These are phyloP conservation scores for Elephas maximus DNA, from an alignment of 2,113 vertebrate species.

Conservation along the genomic window DNA sequence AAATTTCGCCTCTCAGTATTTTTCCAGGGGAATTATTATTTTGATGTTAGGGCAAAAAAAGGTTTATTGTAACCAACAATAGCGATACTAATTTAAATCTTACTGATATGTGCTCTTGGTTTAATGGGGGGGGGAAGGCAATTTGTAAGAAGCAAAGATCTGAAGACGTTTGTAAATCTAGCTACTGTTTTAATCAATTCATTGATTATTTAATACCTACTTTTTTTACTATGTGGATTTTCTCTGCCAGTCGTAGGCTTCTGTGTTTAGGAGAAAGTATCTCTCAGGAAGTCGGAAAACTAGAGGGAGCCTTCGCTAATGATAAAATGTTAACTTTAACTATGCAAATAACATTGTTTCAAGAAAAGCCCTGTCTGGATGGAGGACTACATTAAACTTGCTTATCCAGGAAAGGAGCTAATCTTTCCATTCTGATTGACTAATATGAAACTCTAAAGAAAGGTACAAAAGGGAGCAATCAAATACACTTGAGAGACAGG, in stretches of 20 bases:
- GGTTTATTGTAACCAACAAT: neutral
- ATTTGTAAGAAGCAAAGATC: constrained; percentile 4
- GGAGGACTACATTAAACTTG: constrained; percentile 38
- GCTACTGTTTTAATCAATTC: neutral
- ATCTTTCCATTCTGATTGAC: constrained; percentile 21
- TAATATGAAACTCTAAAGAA: constrained; percentile 26
- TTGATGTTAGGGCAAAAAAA: constrained; percentile 48
- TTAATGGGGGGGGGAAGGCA: neutral
- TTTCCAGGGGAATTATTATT: constrained; percentile 47
- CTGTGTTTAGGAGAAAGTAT: constrained; percentile 29
- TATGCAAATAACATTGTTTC: neutral
- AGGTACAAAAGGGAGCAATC: constrained; percentile 36
- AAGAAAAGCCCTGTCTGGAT: neutral
- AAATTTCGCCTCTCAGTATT: neutral
- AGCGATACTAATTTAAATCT: neutral
- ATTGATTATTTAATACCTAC: constrained; percentile 11
- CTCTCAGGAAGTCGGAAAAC: neutral
- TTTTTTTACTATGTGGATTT: neutral
- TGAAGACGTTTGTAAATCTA: constrained; percentile 13
- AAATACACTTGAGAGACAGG: neutral
- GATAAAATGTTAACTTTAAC: neutral
- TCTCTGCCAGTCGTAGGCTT: neutral
- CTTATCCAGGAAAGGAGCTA: constrained; percentile 29
- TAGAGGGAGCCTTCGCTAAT: neutral
- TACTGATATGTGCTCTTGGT: constrained; percentile 16